phyloP scores from a whole-genome alignment of 2,797 vertebrate genomes.

The Pipistrellus pygmaeus region DNA sequence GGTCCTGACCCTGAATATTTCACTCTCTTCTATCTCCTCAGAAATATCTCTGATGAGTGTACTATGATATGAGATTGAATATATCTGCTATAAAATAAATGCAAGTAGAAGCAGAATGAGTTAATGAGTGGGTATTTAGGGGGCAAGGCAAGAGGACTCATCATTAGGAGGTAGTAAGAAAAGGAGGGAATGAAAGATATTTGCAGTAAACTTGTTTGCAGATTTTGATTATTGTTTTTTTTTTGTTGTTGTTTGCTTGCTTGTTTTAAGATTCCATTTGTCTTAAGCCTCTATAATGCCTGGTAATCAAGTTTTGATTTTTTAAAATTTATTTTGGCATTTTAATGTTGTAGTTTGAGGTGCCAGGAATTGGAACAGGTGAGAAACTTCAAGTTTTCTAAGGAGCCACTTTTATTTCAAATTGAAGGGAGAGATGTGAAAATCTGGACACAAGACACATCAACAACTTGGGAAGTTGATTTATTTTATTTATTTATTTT shows the following conservation, averaged over 20 bases:
- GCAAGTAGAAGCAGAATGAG: background rate
- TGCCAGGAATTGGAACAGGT: background rate
- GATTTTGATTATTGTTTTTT: background rate
- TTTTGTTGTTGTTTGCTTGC: background rate
- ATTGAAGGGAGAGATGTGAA: background rate
- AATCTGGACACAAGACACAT: background rate
- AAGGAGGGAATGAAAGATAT: background rate
- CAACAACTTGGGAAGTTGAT: background rate
- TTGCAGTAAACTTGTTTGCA: background rate
- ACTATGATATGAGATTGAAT: background rate
- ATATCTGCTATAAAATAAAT: background rate
- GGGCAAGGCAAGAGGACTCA: background rate
- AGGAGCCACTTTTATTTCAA: background rate
- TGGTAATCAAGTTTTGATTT: background rate
- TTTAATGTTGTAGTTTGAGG: background rate
- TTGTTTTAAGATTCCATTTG: background rate
- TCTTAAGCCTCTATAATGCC: background rate
- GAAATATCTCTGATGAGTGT: background rate
- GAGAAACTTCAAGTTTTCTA: background rate
- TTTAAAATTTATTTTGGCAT: background rate
- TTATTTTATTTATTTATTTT: too few relatives aligned
- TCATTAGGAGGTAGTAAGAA: background rate
- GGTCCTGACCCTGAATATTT: too few relatives aligned
- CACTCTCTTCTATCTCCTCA: too few relatives aligned
- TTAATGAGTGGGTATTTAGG: background rate